Evolutionary conservation across 2,113 vertebrate species (phyloP), one percentile per base, ranked within the genome.

Genomic region (Ceyx cyanopectus): DNA sequence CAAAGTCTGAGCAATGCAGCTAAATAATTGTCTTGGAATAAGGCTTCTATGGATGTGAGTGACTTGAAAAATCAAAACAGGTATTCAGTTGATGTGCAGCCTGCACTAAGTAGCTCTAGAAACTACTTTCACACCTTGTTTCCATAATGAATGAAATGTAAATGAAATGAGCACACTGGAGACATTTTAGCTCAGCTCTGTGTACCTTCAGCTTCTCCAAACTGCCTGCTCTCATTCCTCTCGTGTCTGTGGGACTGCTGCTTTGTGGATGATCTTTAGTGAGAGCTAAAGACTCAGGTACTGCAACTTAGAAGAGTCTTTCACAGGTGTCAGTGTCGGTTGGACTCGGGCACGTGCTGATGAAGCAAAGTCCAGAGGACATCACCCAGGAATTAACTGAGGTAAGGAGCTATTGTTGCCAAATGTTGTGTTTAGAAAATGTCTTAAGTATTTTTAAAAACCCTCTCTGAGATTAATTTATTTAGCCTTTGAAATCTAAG

Each of bases 111-210:
- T 32, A 92, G 87, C 92, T 96, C 81, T 48, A 58, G 95, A 79
- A 96, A 79, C 48, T 63, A 6, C 65, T 89, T 94, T 82, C 73
- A 80, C 92, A 77, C 90, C 73, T 95, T 7, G 53, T 93, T 94
- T 91, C 45, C 43, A 45, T 85, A 94, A 90, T 70, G 81, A 73
- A 82, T 62, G 95, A 75, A 62, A 87, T 73, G 62, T 69, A 69
- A 89, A 93, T 82, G 93, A 66, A 82, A 41, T 1, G 80, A 85
- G 65, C 57, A 7, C 91, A 43, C 92, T 43, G 81, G 87, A 19
- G 83, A 74, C 62, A 1, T 72, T 56, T 69, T 1, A 51, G 70
- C 37, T 67, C 7, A 3, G 68, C 66, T 72, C 81, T 13, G 45
- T 7, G 32, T 16, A 5, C 7, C 53, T 19, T 91, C 62, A 19